Base-by-base conservation (phyloP, 2,888 invertebrate genomes). In the Yponomeuta sedellus region DNA sequence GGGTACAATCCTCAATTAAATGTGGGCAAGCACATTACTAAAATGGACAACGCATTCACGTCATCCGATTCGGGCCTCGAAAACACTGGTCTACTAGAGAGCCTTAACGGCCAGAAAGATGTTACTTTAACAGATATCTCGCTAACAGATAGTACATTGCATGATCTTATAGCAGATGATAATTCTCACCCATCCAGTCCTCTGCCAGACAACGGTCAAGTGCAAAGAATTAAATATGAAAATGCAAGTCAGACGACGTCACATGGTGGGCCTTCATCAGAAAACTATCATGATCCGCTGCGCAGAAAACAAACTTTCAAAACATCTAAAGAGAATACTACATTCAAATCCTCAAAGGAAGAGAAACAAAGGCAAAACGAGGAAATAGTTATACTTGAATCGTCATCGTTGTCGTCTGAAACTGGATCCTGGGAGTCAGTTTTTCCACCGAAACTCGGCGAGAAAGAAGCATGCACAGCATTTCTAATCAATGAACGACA, bases 371-470 rank as follows among this genome's bases (percentile, higher is more conserved):
- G 92, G 25, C 92, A 92, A 72, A 93, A 93, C 78, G 93, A 93
- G 77, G 93, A 93, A 75, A 93, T 93, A 69, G 92, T 93, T 20
- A 92, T 92, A 71, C 82, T 93, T 80, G 93, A 93, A 72, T 93
- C 93, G 0, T 93, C 93, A 5, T 93, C 94, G 1, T 83, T 93
- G 66, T 94, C 94, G 44, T 93, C 93, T 10, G 94, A 93, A 80
- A 93, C 93, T 20, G 93, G 93, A 61, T 93, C 93, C 20, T 94
- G 94, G 94, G 94, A 94, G 76, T 92, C 93, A 0, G 92, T 93
- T 12, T 93, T 92, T 78, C 93, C 93, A 28, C 85, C 84, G 11
- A 86, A 83, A 73, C 71, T 77, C 40, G 73, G 83, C 52, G 82
- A 86, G 68, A 88, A 85, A 73, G 87, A 88, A 69, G 77, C 83